Percentiles rank a stretch among this genome's conserved stretches.
These are phyloP conservation scores for Ophioderma brevispina DNA, from an alignment of 35 echinoderm and acorn worm genomes.

Conservation along the genomic window DNA sequence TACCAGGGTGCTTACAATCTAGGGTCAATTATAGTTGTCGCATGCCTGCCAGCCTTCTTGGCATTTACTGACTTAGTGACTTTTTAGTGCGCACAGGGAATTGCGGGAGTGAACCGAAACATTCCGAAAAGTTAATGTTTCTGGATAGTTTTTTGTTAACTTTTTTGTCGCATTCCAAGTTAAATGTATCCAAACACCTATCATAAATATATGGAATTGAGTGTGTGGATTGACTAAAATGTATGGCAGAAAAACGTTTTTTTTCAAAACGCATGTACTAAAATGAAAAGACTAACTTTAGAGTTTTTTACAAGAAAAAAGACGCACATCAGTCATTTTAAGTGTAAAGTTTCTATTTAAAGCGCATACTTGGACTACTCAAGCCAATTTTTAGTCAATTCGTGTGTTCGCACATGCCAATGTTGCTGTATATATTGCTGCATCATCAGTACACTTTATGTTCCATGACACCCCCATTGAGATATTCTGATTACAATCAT, in stretches of 20 bases:
- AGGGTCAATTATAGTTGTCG: not conserved
- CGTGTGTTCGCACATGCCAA: not conserved
- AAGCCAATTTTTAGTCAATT: not conserved
- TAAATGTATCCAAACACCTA: too few relatives aligned
- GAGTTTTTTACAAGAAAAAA: too few relatives aligned
- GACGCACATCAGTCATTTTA: not conserved
- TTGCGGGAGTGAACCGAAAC: too few relatives aligned
- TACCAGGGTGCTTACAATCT: not conserved
- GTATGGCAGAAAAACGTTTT: too few relatives aligned
- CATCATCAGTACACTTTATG: not conserved
- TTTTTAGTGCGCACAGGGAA: too few relatives aligned
- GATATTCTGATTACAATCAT: not conserved
- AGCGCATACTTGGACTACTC: not conserved
- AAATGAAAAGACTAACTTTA: too few relatives aligned
- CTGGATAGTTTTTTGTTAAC: too few relatives aligned
- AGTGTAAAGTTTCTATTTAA: not conserved
- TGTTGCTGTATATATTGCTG: not conserved
- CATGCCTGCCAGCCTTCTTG: not conserved
- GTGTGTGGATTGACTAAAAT: too few relatives aligned
- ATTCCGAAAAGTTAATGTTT: too few relatives aligned
- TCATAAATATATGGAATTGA: too few relatives aligned
- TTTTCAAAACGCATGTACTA: too few relatives aligned
- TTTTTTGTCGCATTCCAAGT: too few relatives aligned
- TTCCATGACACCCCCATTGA: not conserved
- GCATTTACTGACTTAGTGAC: not conserved